Evolutionary conservation across 1,140 invertebrate species (phyloP), one percentile per base, ranked within the genome.

Genomic region (Drosophila hydei): DNA sequence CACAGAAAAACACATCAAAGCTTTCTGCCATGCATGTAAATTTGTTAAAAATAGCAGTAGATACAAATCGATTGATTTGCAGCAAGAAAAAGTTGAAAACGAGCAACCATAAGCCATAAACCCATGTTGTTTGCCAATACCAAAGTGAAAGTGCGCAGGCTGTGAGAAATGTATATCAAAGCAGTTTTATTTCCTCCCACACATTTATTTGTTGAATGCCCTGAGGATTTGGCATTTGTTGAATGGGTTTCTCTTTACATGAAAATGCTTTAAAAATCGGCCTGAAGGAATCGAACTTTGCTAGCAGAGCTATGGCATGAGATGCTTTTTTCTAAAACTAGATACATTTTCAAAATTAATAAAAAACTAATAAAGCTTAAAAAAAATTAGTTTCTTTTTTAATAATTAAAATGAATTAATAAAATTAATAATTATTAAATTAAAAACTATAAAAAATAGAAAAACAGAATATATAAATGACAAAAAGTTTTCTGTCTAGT

Each of bases 1-100:
- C 12, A 33, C 36, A 16, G 14, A 27, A 40, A 56, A 30, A 33
- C 42, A 78, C 50, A 71, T 76, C 65, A 63, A 63, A 64, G 65
- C 12, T 19, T 38, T 14, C 18, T 47, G 23, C 3, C 48, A 21
- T 58, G 45, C 43, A 68, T 47, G 42, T 40, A 51, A 61, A 56
- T 54, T 40, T 52, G 19, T 23, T 38, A 48, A 48, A 48, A 48
- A 48, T 38, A 60, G 19, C 42, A 18, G 11, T 38, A 23, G 30
- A 33, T 11, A 48, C 9, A 21, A 42, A 60, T 60, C 58, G 58
- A 60, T 60, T 47, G 56, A 60, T 47, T 47, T 48, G 43, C 18
- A 12, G 25, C 18, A 60, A 33, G 23, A 60, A 9, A 12, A 19
- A 21, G 6, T 4, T 7, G 14, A 40, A 45, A 21, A 21, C 3